Percentiles rank a stretch among this genome's conserved stretches.
These are phyloP conservation scores for Netelia melanura DNA, from an alignment of 2,888 invertebrate genomes.

Conservation along the genomic window DNA sequence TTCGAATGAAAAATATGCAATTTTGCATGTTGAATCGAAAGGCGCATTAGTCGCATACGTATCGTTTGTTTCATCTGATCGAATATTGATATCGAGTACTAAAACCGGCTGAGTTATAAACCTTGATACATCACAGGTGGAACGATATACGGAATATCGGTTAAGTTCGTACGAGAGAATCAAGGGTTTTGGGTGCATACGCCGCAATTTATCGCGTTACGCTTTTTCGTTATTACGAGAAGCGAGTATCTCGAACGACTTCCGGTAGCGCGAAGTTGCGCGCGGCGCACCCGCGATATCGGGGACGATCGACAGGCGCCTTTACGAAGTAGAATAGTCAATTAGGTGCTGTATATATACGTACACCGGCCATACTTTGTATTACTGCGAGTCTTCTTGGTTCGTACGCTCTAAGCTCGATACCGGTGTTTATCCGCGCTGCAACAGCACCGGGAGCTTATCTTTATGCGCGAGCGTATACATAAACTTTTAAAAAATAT, in stretches of 20 bases:
- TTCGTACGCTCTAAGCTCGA: background rate
- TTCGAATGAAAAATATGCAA: too few species aligned
- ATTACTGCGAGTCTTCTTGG: background rate
- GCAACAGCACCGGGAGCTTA: slow-evolving; percentile 52
- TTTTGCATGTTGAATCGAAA: background rate
- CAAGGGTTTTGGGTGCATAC: background rate
- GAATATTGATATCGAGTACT: background rate
- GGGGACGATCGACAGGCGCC: slow-evolving; percentile 81
- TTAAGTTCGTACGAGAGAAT: background rate
- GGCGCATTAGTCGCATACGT: background rate
- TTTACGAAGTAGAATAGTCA: slow-evolving; percentile 81
- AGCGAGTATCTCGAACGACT: slow-evolving; percentile 80
- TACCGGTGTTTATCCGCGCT: slow-evolving; percentile 25
- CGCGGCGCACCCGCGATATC: slow-evolving; percentile 75
- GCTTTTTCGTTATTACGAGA: slow-evolving; percentile 77
- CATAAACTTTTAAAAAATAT: slow-evolving; percentile 22
- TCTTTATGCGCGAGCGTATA: slow-evolving; percentile 51
- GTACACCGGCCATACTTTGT: slow-evolving; percentile 9
- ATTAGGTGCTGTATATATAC: slow-evolving; percentile 72
- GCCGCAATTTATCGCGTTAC: slow-evolving; percentile 77
- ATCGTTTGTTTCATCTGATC: background rate
- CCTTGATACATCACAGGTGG: background rate
- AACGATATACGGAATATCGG: background rate
- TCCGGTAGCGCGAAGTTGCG: slow-evolving; percentile 76
- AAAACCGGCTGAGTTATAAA: background rate